Evolutionary conservation across 2,888 invertebrate genomes (phyloP).

Genomic region (Ennomos quercinarius): DNA sequence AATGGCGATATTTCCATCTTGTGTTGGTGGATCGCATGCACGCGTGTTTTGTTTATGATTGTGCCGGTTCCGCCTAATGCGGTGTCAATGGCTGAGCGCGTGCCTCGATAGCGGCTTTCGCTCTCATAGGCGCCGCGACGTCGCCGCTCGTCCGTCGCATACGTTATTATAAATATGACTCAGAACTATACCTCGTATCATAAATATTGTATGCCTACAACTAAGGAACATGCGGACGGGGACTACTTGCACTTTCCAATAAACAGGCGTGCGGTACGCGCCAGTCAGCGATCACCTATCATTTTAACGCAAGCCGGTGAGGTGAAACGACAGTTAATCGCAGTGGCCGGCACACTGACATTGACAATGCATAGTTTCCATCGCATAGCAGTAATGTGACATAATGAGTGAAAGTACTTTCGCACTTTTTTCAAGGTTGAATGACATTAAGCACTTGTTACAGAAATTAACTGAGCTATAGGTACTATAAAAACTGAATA

Average conservation of each 20-base stretch:
- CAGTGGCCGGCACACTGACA: slow-evolving; percentile 67
- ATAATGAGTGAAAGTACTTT: slow-evolving; percentile 39
- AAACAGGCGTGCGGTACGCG: slow-evolving; percentile 54
- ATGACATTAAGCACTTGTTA: slow-evolving; percentile 12
- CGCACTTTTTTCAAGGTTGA: slow-evolving; percentile 35
- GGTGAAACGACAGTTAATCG: slow-evolving; percentile 65
- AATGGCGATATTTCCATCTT: slow-evolving; percentile 57
- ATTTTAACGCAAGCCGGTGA: slow-evolving; percentile 62
- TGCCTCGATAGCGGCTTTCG: slow-evolving; percentile 76
- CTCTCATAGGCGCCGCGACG: slow-evolving; percentile 58
- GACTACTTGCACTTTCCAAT: slow-evolving; percentile 67
- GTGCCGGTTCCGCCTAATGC: slow-evolving; percentile 64
- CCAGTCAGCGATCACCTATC: slow-evolving; percentile 51
- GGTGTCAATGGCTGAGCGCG: slow-evolving; percentile 73
- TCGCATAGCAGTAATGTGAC: slow-evolving; percentile 54
- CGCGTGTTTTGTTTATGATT: slow-evolving; percentile 49
- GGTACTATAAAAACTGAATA: background rate
- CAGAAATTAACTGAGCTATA: slow-evolving; percentile 24
- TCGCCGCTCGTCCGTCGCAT: slow-evolving; percentile 55
- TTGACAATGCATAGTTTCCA: slow-evolving; percentile 58
- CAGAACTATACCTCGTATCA: slow-evolving; percentile 51
- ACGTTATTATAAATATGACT: slow-evolving; percentile 50
- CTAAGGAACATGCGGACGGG: slow-evolving; percentile 43
- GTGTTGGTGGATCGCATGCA: slow-evolving; percentile 64
- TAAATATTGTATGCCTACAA: slow-evolving; percentile 46